Evolutionary conservation across 2,888 invertebrate genomes (phyloP), one percentile per base, ranked within the genome.

Genomic region (Callyntrura guangdongensis): DNA sequence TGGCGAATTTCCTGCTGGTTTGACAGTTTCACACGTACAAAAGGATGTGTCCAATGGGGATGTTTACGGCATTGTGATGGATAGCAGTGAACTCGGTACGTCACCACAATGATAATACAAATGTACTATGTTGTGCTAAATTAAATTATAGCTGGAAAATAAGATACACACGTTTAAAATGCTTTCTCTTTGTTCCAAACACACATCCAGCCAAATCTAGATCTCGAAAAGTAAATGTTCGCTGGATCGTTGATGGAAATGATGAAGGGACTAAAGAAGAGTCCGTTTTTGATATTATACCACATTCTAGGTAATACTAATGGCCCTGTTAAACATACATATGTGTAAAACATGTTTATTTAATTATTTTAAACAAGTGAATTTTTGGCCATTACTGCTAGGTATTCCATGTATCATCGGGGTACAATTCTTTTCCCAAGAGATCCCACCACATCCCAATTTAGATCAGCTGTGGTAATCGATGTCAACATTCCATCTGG

Each of bases 381-480:
- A n/a, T n/a, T n/a, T n/a, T n/a, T n/a, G n/a, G n/a, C n/a, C n/a
- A n/a, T n/a, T n/a, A n/a, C n/a, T n/a, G n/a, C n/a, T n/a, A n/a
- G 20, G 0, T 93, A 90, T 82, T 92, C 92, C 1, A 22, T 93
- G 22, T 94, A 92, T 61, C 91, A 91, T 45, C 83, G 93, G 12
- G 92, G 92, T 11, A 92, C 94, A 2, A 92, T 92, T 72, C 85
- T 94, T 1, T 94, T 94, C 25, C 90, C 93, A 0, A 91, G 92
- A 8, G 61, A 87, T 14, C 20, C 91, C 4, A 64, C 74, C 2
- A 14, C 82, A 8, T 56, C 85, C 20, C 64, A 74, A 12, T 92
- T 92, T 67, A 81, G 64, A 36, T 91, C 93, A 25, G 94, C 91
- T 3, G 86, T 92, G n/a, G 92, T 94, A 0, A 72, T 88, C 36